These are phyloP conservation scores for Botia kubotai DNA, from an alignment of 2,797 vertebrate genomes.

Conservation along the genomic window DNA sequence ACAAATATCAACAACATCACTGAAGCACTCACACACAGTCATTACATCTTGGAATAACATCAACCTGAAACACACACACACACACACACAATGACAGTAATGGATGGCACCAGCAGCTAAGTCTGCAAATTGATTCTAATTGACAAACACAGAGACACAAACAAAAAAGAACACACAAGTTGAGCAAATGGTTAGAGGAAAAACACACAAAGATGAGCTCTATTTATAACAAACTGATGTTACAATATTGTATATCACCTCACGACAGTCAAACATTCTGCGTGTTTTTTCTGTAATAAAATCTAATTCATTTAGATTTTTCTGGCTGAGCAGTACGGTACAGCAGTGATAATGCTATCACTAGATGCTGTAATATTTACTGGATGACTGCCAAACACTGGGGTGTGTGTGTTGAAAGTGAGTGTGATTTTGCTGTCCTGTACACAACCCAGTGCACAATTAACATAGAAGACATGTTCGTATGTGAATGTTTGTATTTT, in stretches of 20 bases:
- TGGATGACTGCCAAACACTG: conserved; percentile 71
- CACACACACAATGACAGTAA: conserved; percentile 13
- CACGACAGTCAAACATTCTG: neutral
- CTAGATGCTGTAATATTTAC: conserved; percentile 73
- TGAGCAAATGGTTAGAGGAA: conserved; percentile 40
- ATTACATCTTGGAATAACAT: conserved; percentile 68
- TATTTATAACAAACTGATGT: neutral
- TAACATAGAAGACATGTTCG: conserved; percentile 23
- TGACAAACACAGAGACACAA: conserved; percentile 60
- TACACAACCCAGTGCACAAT: conserved; percentile 28
- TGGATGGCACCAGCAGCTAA: conserved; percentile 74
- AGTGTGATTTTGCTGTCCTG: conserved; percentile 44
- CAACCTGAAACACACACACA: conserved; percentile 35
- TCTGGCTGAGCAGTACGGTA: conserved; percentile 45
- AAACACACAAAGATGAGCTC: conserved; percentile 43
- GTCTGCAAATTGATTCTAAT: conserved; percentile 78
- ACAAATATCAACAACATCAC: conserved; percentile 25
- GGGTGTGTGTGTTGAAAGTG: conserved; percentile 46
- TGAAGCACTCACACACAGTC: conserved; percentile 44
- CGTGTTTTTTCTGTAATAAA: conserved; percentile 22
- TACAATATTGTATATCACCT: neutral
- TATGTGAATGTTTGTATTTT: conserved; percentile 44
- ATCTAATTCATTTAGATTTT: conserved; percentile 25
- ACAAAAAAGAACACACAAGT: conserved; percentile 50
- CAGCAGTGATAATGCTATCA: conserved; percentile 68